Percentiles rank a stretch among this genome's conserved stretches.
Conservation (phyloP, 2,113 vertebrate species). For the Geococcyx californianus region DNA sequence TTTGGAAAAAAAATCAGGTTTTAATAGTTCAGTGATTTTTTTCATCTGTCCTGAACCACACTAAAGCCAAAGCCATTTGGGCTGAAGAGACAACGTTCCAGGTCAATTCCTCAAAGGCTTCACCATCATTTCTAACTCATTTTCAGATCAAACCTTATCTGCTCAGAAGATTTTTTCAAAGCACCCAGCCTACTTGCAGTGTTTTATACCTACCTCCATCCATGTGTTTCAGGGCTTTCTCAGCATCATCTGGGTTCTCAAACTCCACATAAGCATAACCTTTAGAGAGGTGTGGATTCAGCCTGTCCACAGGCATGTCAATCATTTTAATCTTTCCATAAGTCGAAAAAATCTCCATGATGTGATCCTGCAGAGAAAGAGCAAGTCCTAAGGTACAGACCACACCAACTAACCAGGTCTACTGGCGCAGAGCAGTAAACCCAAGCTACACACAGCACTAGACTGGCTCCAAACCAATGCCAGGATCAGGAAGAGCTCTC, state of each 20-base stretch:
- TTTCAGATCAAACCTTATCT: neutral
- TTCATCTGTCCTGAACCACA: neutral
- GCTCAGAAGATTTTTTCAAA: neutral
- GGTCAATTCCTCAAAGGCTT: neutral
- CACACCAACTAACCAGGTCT: neutral
- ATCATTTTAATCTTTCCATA: constrained; percentile 98
- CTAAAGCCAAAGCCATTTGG: neutral
- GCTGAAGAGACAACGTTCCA: neutral
- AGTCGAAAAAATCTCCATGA: constrained; percentile 96
- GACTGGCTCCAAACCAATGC: neutral
- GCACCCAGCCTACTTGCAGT: neutral
- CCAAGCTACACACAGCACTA: neutral
- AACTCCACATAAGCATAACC: constrained; percentile 96
- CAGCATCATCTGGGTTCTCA: constrained; percentile 89
- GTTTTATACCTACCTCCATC: constrained; percentile 85
- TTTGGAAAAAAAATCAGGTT: neutral
- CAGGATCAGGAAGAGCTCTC: neutral
- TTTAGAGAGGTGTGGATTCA: constrained; percentile 90
- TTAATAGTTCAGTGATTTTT: neutral
- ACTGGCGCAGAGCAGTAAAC: neutral
- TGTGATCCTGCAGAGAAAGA: constrained; percentile 85
- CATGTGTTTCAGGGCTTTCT: constrained; percentile 97
- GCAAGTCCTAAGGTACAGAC: neutral
- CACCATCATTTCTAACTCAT: neutral
- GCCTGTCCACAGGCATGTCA: constrained; percentile 92